Percentiles rank a stretch among this genome's conserved stretches.
These are phyloP conservation scores for Trichonephila clavipes DNA, from an alignment of 1,140 invertebrate genomes.

Conservation along the genomic window DNA sequence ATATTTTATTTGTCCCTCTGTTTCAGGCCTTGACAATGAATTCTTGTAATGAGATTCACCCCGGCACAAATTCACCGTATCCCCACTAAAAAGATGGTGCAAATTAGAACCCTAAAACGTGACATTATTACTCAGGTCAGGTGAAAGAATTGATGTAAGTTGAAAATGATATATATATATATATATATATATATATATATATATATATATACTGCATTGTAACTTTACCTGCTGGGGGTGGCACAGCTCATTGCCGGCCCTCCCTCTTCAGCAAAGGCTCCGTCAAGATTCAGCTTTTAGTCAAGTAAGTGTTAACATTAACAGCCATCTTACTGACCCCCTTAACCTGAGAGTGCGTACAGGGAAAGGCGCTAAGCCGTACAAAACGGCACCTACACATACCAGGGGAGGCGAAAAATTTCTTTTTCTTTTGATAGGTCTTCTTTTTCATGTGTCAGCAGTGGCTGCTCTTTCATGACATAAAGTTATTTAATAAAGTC, in stretches of 20 bases:
- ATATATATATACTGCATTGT: not conserved
- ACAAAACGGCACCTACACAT: not conserved
- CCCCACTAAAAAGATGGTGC: not conserved
- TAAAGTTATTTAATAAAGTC: constrained; percentile 15
- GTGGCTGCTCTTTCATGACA: not conserved
- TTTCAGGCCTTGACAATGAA: not conserved
- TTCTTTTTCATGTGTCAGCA: not conserved
- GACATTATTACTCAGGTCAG: constrained; percentile 24
- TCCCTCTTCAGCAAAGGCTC: not conserved
- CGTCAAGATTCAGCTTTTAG: constrained; percentile 56
- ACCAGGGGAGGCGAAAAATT: constrained; percentile 28
- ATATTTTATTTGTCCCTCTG: too few species aligned
- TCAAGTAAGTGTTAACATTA: constrained; percentile 72
- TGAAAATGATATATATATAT: constrained; percentile 1
- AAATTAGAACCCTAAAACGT: constrained; percentile 29
- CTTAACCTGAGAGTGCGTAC: constrained; percentile 36
- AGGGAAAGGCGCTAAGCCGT: constrained; percentile 17
- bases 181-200: too few species aligned
- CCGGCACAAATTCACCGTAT: not conserved
- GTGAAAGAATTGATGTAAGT: constrained; percentile 15
- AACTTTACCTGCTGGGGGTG: constrained; percentile 42
- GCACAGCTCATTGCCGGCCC: constrained; percentile 23
- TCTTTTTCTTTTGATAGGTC: constrained; percentile 27
- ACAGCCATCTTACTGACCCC: constrained; percentile 66
- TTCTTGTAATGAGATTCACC: not conserved